Conservation (phyloP, 2,113 vertebrate species). For the Amia ocellicauda region DNA sequence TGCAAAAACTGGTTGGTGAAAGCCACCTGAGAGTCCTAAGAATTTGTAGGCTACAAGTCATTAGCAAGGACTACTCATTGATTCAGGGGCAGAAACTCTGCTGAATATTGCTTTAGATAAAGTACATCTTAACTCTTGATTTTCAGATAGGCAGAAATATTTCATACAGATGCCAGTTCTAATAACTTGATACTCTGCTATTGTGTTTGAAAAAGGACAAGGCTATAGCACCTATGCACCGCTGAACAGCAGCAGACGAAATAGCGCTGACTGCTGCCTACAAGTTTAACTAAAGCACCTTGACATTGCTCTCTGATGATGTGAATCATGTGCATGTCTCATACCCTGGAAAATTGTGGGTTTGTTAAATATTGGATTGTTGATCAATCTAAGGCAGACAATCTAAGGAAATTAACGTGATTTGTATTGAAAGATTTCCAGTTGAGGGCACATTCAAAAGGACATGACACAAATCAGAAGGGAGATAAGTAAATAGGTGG, state of each 20-base stretch:
- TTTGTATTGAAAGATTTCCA: slow-evolving; percentile 2
- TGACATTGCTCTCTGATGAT: background rate
- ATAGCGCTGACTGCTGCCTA: background rate
- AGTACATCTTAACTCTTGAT: slow-evolving; percentile 59
- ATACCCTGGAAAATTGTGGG: background rate
- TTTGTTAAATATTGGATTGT: background rate
- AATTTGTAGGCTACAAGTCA: slow-evolving; percentile 91
- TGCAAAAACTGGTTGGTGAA: slow-evolving; percentile 83
- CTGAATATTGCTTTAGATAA: slow-evolving; percentile 66
- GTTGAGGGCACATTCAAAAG: slow-evolving; percentile 2
- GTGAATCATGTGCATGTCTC: background rate
- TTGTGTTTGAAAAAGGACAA: background rate
- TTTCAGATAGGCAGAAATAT: slow-evolving; percentile 41
- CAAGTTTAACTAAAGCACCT: background rate
- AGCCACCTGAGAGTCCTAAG: slow-evolving; percentile 94
- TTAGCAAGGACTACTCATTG: slow-evolving; percentile 81
- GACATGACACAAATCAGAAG: slow-evolving; percentile 12
- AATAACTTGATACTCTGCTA: slow-evolving; percentile 6
- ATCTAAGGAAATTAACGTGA: background rate
- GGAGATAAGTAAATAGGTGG: background rate
- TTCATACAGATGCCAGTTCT: slow-evolving; percentile 5
- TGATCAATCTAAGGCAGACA: background rate
- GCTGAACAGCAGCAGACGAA: slow-evolving; percentile 11
- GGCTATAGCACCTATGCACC: background rate
- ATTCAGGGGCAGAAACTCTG: slow-evolving; percentile 68